Conservation (phyloP, 2,113 vertebrate genomes). For the Meleagris gallopavo region DNA sequence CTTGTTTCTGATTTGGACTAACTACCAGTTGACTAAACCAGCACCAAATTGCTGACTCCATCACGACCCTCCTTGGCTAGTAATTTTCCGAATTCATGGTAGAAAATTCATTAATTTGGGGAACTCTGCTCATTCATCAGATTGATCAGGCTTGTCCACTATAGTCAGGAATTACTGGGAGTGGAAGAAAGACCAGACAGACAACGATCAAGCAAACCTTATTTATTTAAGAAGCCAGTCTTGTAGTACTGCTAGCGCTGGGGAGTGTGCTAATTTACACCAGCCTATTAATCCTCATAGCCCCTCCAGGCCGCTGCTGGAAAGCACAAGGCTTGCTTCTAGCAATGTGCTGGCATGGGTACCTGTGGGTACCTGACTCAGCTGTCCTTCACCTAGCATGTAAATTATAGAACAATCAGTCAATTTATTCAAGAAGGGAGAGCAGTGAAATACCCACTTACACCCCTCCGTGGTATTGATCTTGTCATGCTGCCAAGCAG, state of each 20-base stretch:
- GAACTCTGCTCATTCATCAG: background rate
- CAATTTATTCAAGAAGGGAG: background rate
- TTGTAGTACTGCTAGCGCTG: background rate
- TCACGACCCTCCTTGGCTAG: background rate
- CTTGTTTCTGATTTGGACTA: background rate
- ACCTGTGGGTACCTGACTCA: background rate
- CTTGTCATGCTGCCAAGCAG: background rate
- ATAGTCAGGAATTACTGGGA: background rate
- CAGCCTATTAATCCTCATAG: background rate
- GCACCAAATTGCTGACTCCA: background rate
- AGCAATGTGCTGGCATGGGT: fast-evolving
- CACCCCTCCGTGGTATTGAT: background rate
- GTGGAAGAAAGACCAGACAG: background rate
- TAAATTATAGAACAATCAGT: background rate
- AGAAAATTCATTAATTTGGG: background rate
- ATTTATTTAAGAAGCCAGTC: background rate
- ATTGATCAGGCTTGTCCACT: background rate
- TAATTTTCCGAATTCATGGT: background rate
- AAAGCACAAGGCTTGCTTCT: background rate
- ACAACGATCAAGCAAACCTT: background rate
- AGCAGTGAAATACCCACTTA: background rate
- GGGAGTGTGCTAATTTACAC: background rate
- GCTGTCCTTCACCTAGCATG: background rate
- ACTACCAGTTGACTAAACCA: background rate
- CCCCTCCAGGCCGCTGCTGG: background rate